These are phyloP conservation scores for Lycaena phlaeas DNA, from an alignment of 2,888 invertebrate species.

Conservation along the genomic window DNA sequence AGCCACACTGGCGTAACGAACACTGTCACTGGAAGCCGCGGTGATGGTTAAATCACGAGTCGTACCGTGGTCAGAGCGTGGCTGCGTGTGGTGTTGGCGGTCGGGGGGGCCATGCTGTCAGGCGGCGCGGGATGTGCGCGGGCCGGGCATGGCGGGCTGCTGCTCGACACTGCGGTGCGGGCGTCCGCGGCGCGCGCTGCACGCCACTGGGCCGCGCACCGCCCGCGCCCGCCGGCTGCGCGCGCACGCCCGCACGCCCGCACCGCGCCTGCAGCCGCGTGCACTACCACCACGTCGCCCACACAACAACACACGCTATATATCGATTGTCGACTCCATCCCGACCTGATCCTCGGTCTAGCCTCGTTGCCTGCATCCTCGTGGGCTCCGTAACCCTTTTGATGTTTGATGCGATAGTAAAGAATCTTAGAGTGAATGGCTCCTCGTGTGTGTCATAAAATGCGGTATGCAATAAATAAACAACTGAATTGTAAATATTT, in stretches of 20 bases:
- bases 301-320: conserved; percentile 39
- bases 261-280: conserved; percentile 39
- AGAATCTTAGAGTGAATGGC: no score
- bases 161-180: conserved; percentile 71
- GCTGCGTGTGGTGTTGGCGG: conserved; percentile 72
- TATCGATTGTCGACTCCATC: conserved; percentile 37
- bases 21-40: conserved; percentile 66
- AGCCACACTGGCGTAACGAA: conserved; percentile 39
- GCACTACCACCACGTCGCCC: conserved; percentile 35
- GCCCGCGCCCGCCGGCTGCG: conserved; percentile 44
- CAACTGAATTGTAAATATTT: no score
- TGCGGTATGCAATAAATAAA: no score
- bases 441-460: no score
- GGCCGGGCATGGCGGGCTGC: conserved; percentile 71
- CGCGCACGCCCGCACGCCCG: conserved; percentile 43
- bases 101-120: conserved; percentile 71
- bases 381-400: no score
- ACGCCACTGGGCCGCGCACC: conserved; percentile 67
- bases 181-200: conserved; percentile 71
- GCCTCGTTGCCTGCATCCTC: conserved; percentile 4
- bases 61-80: conserved; percentile 73
- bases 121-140: conserved; percentile 70
- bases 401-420: no score
- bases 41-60: conserved; percentile 26
- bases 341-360: conserved; percentile 27